Base-by-base conservation (phyloP, 1,140 invertebrate species). In the Papilio xuthus region DNA sequence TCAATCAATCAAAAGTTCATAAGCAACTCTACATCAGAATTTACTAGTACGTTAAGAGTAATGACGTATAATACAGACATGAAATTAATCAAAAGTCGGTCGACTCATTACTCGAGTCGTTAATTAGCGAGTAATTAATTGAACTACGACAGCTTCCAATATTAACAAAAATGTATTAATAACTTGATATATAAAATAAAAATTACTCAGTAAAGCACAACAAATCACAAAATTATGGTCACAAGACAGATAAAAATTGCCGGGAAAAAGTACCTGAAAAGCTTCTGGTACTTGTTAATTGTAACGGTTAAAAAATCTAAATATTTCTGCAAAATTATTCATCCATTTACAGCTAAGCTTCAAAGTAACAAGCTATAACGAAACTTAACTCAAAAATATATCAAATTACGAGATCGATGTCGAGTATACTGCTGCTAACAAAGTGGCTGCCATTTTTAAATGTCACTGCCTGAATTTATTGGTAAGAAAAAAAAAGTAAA, bases 391-490 rank as follows among this genome's bases (percentile, higher is more conserved):
- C 23, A 18, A 41, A 42, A n/a, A 42, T 41, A 69, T 69, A 70
- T 70, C 69, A 42, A 70, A 37, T 70, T 37, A 41, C 69, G 12
- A 70, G 15, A 20, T 70, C n/a, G 8, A 20, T 37, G n/a, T 42
- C 69, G 12, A 32, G 37, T 42, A 41, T 70, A 70, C 23, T 18
- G 37, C 71, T 42, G 20, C 13, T 73, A 73, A 73, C 71, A 72
- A 72, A 72, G 41, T 72, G 42, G 37, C 70, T 15, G 12, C 41
- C 18, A 72, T 72, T 72, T 72, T 72, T 72, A 72, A 72, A 72
- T 72, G 70, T 72, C 71, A 44, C n/a, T 47, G n/a, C 4, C 42
- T 47, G 71, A 47, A 73, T 73, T 42, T 73, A 47, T 44, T n/a
- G 42, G 6, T 26, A 28, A 50, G 42, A 50, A 73, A 23, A 73